Percentiles rank a stretch among this genome's conserved stretches.
These are phyloP conservation scores for Drosophila imparisetae DNA, from an alignment of 2,888 invertebrate species.

Conservation along the genomic window DNA sequence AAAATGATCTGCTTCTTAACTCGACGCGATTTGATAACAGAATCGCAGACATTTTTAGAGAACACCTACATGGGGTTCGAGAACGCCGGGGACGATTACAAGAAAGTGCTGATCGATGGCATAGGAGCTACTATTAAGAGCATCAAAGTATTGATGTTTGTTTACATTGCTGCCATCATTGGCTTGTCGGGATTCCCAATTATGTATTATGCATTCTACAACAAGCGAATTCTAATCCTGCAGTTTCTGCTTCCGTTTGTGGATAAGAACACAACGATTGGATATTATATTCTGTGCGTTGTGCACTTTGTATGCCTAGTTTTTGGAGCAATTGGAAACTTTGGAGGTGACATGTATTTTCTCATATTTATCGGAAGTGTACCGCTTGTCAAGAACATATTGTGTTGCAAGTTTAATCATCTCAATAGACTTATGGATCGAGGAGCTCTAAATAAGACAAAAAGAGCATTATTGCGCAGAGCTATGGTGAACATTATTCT, in stretches of 20 bases:
- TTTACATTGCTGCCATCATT: background rate
- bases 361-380: constrained; percentile 43
- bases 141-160: constrained; percentile 21
- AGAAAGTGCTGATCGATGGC: constrained; percentile 19
- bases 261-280: constrained; percentile 28
- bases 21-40: constrained; percentile 2
- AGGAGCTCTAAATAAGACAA: background rate
- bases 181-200: constrained; percentile 14
- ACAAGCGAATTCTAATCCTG: constrained; percentile 47
- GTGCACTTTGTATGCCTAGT: constrained; percentile 29
- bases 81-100: constrained; percentile 20
- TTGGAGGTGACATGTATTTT: constrained; percentile 51
- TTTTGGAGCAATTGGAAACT: constrained; percentile 59
- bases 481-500: constrained; percentile 37
- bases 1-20: constrained; percentile 13
- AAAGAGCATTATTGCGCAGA: background rate
- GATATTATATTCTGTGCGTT: constrained; percentile 21
- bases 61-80: constrained; percentile 47
- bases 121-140: constrained; percentile 8
- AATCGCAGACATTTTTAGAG: constrained; percentile 13
- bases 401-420: constrained; percentile 50
- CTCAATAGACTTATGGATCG: constrained; percentile 26
- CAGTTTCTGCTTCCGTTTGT: constrained; percentile 57
- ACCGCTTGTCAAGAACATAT: constrained; percentile 54
- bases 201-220: constrained; percentile 22